A percentile compares a stretch with the other conserved stretches of the same genome.
These are phyloP conservation scores for Cygnus atratus DNA, from an alignment of 2,113 vertebrate genomes.

Conservation along the genomic window DNA sequence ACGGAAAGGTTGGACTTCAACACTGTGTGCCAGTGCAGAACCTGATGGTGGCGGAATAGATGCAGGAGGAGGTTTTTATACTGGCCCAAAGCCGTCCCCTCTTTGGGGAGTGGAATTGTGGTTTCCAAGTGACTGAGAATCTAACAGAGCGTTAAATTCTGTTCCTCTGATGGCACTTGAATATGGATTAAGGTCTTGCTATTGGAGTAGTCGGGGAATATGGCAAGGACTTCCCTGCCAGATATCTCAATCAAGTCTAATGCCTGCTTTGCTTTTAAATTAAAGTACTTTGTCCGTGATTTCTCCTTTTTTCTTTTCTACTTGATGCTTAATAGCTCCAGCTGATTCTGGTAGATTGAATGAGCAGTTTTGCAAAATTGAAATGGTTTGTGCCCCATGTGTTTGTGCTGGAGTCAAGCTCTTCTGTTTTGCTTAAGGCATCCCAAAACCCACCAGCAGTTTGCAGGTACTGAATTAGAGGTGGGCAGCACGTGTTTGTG, in stretches of 20 bases:
- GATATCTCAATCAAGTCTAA: not conserved
- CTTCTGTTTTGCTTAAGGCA: not conserved
- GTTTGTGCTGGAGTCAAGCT: not conserved
- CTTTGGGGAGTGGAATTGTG: not conserved
- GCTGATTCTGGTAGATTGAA: not conserved
- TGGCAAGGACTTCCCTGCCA: not conserved
- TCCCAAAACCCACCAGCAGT: not conserved
- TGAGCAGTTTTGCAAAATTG: not conserved
- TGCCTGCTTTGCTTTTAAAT: not conserved
- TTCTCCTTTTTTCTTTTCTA: not conserved
- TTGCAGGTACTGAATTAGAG: not conserved
- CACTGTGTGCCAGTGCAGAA: not conserved
- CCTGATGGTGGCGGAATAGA: not conserved
- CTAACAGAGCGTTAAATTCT: not conserved
- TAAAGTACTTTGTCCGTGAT: not conserved
- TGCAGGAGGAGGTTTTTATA: not conserved
- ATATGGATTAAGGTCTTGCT: not conserved
- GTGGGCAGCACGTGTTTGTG: not conserved
- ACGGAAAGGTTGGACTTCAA: not conserved
- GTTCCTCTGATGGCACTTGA: not conserved
- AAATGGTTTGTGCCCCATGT: not conserved
- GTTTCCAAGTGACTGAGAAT: not conserved
- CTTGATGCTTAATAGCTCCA: not conserved
- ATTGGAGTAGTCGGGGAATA: not conserved
- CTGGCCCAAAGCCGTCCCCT: not conserved